Evolutionary conservation across 1,140 invertebrate genomes (phyloP), one percentile per base, ranked within the genome.

Genomic region (Zaprionus kolodkinae): DNA sequence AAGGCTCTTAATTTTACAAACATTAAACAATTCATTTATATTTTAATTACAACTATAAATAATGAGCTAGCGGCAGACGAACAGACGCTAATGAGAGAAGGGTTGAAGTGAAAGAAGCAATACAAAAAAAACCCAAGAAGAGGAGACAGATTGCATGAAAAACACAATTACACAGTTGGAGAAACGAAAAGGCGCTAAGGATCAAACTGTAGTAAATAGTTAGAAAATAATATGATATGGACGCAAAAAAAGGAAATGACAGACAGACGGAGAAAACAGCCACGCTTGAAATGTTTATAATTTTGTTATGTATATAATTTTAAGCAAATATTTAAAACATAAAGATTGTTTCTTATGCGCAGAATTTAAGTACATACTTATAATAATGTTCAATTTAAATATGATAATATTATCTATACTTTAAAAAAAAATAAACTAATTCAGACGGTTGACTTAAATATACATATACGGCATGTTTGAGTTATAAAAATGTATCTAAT

Each of bases 241-340:
- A 85, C 78, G 40, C n/a, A 45, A 43, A 15, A 43, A 15, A 45
- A 15, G 77, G 77, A 60, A 85, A 57, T 76, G 64, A 74, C 56
- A 72, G 56, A 69, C 59, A 72, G 61, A 79, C 56, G 69, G 65
- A 88, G 65, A 76, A 71, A 89, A 68, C 62, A 88, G 69, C 76
- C 74, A 83, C 74, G 81, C 80, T 89, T 84, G 80, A 84, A 87
- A 88, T 81, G 84, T 87, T 87, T 87, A 88, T 84, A 78, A 87
- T 89, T 87, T 87, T 87, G 84, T 87, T 87, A 88, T 88, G 85
- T 87, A 87, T 88, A 89, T 87, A 87, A 82, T 89, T 84, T 80
- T 87, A 87, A 87, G 84, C 69, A 78, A 61, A 59, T 81, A 88
- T 88, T 80, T 87, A 88, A 88, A 70, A 89, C 71, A 75, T 77